Base-by-base conservation (phyloP, 2,113 vertebrate genomes). In the Ammodytes dubius region DNA sequence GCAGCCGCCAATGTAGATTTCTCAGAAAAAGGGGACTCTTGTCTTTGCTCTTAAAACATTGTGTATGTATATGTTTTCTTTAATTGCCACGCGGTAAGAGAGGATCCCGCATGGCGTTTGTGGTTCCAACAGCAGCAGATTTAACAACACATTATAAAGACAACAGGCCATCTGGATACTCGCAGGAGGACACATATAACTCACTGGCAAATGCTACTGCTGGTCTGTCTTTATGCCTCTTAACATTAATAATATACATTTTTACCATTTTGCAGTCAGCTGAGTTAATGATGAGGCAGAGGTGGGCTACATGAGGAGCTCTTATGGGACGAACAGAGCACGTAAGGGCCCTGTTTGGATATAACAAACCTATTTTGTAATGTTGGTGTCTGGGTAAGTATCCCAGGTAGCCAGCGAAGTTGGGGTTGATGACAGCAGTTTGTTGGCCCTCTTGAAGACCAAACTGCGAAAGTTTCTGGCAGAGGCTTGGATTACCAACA, bases 141-240 rank as follows among this genome's bases (percentile, higher is more conserved):
- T 87, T 79, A 85, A 66, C 79, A 83, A 81, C 59, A 79, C 71
- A 45, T 80, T 85, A 87, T 74, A 83, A 89, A 91, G 73, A 88
- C 74, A 84, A 84, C 85, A 4, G 60, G 77, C 82, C 82, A 84
- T 83, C 82, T 91, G 89, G 82, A 66, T 81, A 74, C 54, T 75
- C 49, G 82, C 77, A 50, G 84, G 40, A 50, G 84, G 40, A 64
- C 80, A 46, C 87, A 80, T 79, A 85, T 76, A 79, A 88, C 70
- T 88, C 42, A 2, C 86, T 86, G 80, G 80, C 82, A 82, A 80
- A 61, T 68, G 77, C 77, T 70, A 56, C 68, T 74, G 61, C 56
- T 78, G 15, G 19, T 65, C 64, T 80, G 65, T 65, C 43, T 81
- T 54, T 67, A 66, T 63, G 74, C 59, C 56, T 56, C 46, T 74